Base-by-base conservation (phyloP, 2,888 invertebrate genomes). In the Calameuta filiformis region DNA sequence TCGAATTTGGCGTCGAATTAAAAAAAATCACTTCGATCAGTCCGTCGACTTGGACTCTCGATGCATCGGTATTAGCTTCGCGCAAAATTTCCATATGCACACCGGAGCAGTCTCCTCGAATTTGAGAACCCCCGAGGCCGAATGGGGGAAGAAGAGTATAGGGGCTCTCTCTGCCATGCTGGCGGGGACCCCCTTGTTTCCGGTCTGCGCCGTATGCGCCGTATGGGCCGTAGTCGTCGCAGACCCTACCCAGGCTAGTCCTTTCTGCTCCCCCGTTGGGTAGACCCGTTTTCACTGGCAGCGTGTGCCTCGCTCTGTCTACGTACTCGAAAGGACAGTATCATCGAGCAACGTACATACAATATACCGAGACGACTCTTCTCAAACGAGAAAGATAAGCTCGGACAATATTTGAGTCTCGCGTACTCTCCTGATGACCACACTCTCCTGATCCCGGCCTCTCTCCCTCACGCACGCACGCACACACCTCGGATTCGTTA, bases 171-270 rank as follows among this genome's bases (percentile, higher is more conserved):
- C 35, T 85, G 85, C 82, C 82, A 84, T 79, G 81, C 79, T 80
- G 83, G 76, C 80, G 82, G 80, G 82, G 81, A 83, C 82, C 85
- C 87, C 83, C 83, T 82, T 84, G 85, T 87, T 89, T 87, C 87
- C 89, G 89, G 88, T 88, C 84, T 83, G 84, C 81, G 82, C 37
- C 12, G 37, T 88, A 84, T 84, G 84, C 81, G 82, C 35, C 11
- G 35, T 88, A 84, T 84, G 84, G 81, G 82, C 4, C 4, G 37
- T 88, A 84, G 84, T 84, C 82, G 82, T 81, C 84, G 87, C 85
- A 86, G 81, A 83, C 83, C 83, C 81, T 79, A 82, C 80, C 79
- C 77, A 78, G 80, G 79, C 79, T 69, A n/a, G 30, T 85, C 81
- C 83, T 80, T 81, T 82, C 83, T 69, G 69, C 40, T 68, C 77